Conservation (phyloP, 1,140 invertebrate species). For the Zophobas morio region DNA sequence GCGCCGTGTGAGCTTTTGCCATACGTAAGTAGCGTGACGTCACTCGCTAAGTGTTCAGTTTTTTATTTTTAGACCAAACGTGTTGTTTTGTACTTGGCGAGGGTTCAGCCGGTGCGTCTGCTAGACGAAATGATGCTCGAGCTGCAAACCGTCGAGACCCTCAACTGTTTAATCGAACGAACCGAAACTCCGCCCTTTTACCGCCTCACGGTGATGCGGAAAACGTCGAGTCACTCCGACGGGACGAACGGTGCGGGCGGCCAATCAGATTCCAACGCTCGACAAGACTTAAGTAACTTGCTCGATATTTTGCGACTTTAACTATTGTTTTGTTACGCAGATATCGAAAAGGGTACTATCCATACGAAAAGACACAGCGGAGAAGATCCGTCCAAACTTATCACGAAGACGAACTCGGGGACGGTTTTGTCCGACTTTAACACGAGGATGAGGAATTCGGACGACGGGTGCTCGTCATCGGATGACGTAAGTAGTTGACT, state of each 20-base stretch:
- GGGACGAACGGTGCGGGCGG: conserved; percentile 69
- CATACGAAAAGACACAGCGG: conserved; percentile 97
- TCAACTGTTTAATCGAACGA: conserved; percentile 94
- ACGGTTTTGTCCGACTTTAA: conserved; percentile 61
- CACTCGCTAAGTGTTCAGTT: not conserved
- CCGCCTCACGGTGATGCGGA: conserved; percentile 90
- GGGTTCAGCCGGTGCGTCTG: conserved; percentile 90
- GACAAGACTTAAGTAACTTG: conserved; percentile 65
- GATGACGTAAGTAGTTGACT: conserved; percentile 59
- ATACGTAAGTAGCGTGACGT: conserved; percentile 77
- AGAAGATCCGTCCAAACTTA: conserved; percentile 86
- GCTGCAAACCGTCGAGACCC: conserved; percentile 94
- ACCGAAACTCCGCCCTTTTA: conserved; percentile 99
- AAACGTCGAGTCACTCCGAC: conserved; percentile 90
- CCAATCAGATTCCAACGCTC: conserved; percentile 68
- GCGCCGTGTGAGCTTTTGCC: conserved; percentile 92
- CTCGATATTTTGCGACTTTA: not conserved
- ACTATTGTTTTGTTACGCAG: conserved; percentile 52
- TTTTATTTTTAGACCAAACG: conserved; percentile 85
- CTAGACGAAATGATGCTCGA: conserved; percentile 98
- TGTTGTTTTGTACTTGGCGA: conserved; percentile 92
- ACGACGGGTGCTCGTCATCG: conserved; percentile 62
- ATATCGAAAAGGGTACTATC: conserved; percentile 92
- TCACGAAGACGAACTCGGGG: conserved; percentile 59
- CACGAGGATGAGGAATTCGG: conserved; percentile 56